A percentile compares a stretch with the other conserved stretches of the same genome.
Conservation (phyloP, 2,113 vertebrate species). For the Phycodurus eques region DNA sequence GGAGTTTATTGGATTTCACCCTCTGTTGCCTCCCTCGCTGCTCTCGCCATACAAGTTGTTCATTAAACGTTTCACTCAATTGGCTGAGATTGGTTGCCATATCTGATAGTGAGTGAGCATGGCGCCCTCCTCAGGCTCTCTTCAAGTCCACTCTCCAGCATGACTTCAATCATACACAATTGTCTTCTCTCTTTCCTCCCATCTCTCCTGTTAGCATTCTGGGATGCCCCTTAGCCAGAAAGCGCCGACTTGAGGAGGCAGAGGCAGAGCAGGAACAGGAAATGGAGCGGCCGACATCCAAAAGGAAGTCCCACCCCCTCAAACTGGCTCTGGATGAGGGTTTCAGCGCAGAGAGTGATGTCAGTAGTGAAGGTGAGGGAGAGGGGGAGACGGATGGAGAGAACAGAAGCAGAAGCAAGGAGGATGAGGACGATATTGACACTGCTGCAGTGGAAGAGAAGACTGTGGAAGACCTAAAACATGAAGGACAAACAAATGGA, state of each 20-base stretch:
- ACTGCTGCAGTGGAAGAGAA: conserved; percentile 14
- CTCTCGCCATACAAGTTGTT: conserved; percentile 58
- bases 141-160: conserved; percentile 24
- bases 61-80: conserved; percentile 73
- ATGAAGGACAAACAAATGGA: conserved; percentile 15
- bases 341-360: conserved; percentile 85
- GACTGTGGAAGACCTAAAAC: not conserved
- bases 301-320: conserved; percentile 91
- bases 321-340: conserved; percentile 89
- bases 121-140: conserved; percentile 52
- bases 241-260: conserved; percentile 84
- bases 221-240: conserved; percentile 92
- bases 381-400: conserved; percentile 50
- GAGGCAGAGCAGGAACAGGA: conserved; percentile 76
- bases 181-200: conserved; percentile 1
- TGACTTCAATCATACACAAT: conserved; percentile 10
- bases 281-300: conserved; percentile 76
- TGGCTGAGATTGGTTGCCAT: conserved; percentile 63
- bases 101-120: conserved; percentile 45
- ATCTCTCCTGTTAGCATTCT: conserved; percentile 73
- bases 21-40: conserved; percentile 46
- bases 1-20: conserved; percentile 73
- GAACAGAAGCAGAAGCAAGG: conserved; percentile 28
- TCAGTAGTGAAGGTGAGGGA: conserved; percentile 82
- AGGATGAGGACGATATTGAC: conserved; percentile 48